A percentile compares a stretch with the other conserved stretches of the same genome.
These are phyloP conservation scores for Palloptera scutellata DNA, from an alignment of 2,888 invertebrate genomes.

Conservation along the genomic window DNA sequence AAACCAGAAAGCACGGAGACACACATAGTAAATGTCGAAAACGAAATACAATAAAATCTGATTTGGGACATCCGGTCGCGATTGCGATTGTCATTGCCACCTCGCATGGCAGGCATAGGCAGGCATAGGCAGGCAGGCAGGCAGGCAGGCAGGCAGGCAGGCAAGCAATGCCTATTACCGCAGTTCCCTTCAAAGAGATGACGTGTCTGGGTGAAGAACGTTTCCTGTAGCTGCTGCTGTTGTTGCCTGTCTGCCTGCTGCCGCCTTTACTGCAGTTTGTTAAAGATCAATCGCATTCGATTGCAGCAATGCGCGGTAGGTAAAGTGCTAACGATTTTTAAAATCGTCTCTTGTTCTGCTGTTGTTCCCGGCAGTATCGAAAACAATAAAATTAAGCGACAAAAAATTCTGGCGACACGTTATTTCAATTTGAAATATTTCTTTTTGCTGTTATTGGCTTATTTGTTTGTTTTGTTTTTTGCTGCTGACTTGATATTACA, in stretches of 20 bases:
- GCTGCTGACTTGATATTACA: too few relatives aligned
- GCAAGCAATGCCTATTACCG: conserved; percentile 8
- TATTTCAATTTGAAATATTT: conserved; percentile 60
- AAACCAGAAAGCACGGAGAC: too few relatives aligned
- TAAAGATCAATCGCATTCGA: conserved; percentile 61
- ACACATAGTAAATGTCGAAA: too few relatives aligned
- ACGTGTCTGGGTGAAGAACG: conserved; percentile 20
- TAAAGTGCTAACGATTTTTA: conserved; percentile 38
- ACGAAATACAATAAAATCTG: conserved; percentile 54
- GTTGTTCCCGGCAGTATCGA: not conserved
- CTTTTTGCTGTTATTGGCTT: conserved; percentile 20
- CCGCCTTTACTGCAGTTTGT: not conserved
- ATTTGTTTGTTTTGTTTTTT: conserved; percentile 13
- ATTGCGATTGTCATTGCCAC: conserved; percentile 63
- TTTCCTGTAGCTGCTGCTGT: conserved; percentile 17
- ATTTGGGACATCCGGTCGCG: conserved; percentile 64
- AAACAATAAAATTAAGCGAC: conserved; percentile 32
- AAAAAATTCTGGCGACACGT: conserved; percentile 44
- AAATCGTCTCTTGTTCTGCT: not conserved
- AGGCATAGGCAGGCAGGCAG: conserved; percentile 4
- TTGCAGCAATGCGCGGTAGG: conserved; percentile 60
- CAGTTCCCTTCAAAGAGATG: conserved; percentile 30
- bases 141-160: conserved; percentile 18
- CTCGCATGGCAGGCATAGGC: conserved; percentile 40
- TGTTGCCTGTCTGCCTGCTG: not conserved